Base-by-base conservation (phyloP, 1,140 invertebrate species). In the Camponotus vicinus region DNA sequence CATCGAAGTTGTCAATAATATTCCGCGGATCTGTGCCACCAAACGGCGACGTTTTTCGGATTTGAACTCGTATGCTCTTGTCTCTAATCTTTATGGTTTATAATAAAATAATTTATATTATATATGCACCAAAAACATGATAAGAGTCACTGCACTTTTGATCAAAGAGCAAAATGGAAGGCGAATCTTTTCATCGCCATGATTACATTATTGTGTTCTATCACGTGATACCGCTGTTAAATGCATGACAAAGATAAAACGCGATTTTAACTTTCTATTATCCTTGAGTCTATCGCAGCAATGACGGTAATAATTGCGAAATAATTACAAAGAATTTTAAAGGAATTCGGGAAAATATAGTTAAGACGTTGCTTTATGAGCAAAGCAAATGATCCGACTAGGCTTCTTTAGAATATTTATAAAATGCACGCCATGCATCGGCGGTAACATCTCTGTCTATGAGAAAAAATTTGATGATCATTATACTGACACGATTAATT, bases 361-460 rank as follows among this genome's bases (percentile, higher is more conserved):
- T 59, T 70, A 57, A 52, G 13, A 86, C 76, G 87, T 88, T 89
- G n/a, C 89, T 85, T 89, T 83, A 90, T 76, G 85, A 88, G 79
- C 88, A 85, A 88, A 42, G 57, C 82, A 61, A 86, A 90, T 76
- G 87, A 92, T 90, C 27, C 83, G 57, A 42, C 89, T 90, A 89
- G 59, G 79, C 52, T 90, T 89, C 85, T 91, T 91, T 92, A 92
- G 88, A 92, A 92, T 92, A 91, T 92, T 89, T 85, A 78, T 87
- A 71, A 52, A 63, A 86, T 37, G 67, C 57, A 9, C 66, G 37
- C 40, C 70, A n/a, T 80, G 34, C 59, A 21, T 55, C 52, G 45
- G 78, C 55, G 55, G 32, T 45, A 6, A 45, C 11, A 83, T 61
- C 71, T 86, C 78, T 32, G 64, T 88, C 34, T 45, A 52, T 45